Base-by-base conservation (phyloP, 2,888 invertebrate species). In the Drosophila peninsularis region DNA sequence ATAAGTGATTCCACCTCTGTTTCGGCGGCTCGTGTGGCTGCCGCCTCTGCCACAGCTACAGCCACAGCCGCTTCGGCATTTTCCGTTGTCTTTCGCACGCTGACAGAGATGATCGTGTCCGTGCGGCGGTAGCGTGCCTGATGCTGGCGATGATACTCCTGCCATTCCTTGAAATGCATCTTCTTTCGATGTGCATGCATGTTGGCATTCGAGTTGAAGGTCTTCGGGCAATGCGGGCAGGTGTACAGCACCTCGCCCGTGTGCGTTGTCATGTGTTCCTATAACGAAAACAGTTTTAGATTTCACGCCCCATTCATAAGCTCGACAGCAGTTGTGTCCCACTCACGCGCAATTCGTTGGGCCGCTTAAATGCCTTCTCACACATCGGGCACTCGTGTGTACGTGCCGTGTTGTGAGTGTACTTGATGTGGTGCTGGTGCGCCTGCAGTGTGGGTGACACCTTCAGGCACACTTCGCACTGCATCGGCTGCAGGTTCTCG, bases 231-330 rank as follows among this genome's bases (percentile, higher is more conserved):
- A 69, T 90, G 90, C 17, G 87, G 83, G 60, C 91, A 91, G 5
- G 89, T 89, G 61, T 91, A 91, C 19, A 91, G 61, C 19, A 85
- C 85, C 62, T 89, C 90, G 3, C 89, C 86, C 0, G 91, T 91
- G 21, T 91, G 91, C 5, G 90, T 89, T 21, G 91, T 90, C 88
- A 91, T 86, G 63, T 92, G 92, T 57, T 92, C 92, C 91, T 92
- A 34, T 7, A 1, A 24, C 19, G 24, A 17, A 10, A 19, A 47
- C 45, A 54, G 36, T 14, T 53, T 47, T 44, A 17, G 1, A 37
- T 24, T 10, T 19, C 32, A 32, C 7, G 45, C 10, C 14, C 39
- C 44, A 54, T 24, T 64, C 49, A 55, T 52, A 44, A 32, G 0
- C 1, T 14, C 4, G 6, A 19, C 7, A 10, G 11, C 9, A 30